Conservation (phyloP, 2,888 invertebrate species). For the Perithous albicinctus region DNA sequence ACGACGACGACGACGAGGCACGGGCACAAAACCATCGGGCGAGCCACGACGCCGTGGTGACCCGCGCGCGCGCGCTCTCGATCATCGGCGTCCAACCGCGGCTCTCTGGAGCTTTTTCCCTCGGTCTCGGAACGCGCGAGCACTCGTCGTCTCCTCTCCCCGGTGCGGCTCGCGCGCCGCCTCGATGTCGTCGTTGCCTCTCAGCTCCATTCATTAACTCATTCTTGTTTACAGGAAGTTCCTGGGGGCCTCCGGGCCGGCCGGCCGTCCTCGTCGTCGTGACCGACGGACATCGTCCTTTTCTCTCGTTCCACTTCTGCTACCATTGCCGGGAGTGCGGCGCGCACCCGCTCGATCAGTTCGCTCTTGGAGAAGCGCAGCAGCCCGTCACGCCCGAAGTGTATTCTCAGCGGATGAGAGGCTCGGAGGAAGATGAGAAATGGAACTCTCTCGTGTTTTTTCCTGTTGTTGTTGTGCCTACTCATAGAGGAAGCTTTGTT, state of each 20-base stretch:
- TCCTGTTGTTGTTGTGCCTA: no score
- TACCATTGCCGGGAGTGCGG: constrained; percentile 1
- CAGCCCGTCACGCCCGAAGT: constrained; percentile 34
- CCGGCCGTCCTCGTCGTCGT: constrained; percentile 65
- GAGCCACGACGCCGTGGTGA: constrained; percentile 42
- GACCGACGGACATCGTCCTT: constrained; percentile 55
- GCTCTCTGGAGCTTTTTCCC: constrained; percentile 73
- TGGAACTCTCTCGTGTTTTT: constrained; percentile 54
- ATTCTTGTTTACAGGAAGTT: constrained; percentile 80
- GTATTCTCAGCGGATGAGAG: constrained; percentile 30
- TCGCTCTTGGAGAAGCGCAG: not conserved
- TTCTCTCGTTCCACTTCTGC: constrained; percentile 61
- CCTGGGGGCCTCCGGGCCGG: constrained; percentile 66
- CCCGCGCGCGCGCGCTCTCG: constrained; percentile 42
- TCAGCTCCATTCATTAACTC: constrained; percentile 76
- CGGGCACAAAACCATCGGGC: constrained; percentile 41
- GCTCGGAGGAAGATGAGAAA: constrained; percentile 19
- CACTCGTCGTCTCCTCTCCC: constrained; percentile 23
- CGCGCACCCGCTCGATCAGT: constrained; percentile 14
- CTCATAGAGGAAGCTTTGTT: no score
- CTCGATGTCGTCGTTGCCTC: constrained; percentile 45
- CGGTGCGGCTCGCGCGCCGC: constrained; percentile 30
- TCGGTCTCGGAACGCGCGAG: constrained; percentile 43
- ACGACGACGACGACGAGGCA: not conserved
- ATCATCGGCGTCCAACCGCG: constrained; percentile 60